phyloP scores from a whole-genome alignment of 2,797 vertebrate genomes.

The Hypotaenidia okinawae region DNA sequence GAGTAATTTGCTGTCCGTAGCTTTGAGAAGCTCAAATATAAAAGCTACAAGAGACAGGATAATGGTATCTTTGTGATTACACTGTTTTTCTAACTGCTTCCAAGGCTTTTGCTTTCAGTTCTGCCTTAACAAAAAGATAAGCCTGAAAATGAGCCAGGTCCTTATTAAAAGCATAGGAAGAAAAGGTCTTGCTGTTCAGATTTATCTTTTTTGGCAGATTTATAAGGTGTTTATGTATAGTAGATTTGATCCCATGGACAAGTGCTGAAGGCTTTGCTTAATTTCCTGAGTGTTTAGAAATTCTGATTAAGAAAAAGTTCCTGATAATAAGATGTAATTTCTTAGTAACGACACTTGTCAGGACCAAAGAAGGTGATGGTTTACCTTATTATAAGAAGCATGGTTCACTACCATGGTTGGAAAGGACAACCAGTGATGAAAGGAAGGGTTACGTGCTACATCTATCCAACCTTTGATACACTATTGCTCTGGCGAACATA shows the following conservation, averaged over 20 bases:
- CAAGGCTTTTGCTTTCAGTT: constrained; percentile 78
- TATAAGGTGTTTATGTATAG: constrained; percentile 34
- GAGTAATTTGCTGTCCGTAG: constrained; percentile 76
- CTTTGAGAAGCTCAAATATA: constrained; percentile 76
- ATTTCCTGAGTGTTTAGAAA: constrained; percentile 62
- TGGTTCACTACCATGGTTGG: not conserved
- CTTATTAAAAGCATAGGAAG: constrained; percentile 75
- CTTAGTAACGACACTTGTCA: not conserved
- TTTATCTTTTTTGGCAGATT: constrained; percentile 68
- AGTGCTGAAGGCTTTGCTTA: constrained; percentile 64
- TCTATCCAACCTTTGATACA: not conserved
- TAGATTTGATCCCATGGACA: constrained; percentile 64
- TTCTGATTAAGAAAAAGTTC: constrained; percentile 56
- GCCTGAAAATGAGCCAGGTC: constrained; percentile 72
- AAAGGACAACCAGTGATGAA: not conserved
- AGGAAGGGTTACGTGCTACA: not conserved
- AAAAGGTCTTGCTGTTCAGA: constrained; percentile 62
- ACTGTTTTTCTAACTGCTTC: constrained; percentile 78
- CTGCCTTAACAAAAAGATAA: constrained; percentile 77
- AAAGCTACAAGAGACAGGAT: constrained; percentile 77
- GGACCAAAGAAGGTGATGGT: not conserved
- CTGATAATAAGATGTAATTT: not conserved
- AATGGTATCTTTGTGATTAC: constrained; percentile 78
- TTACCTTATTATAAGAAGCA: not conserved
- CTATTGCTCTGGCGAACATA: not conserved